phyloP scores from a whole-genome alignment of 1,140 invertebrate species.

The Drosophila nannoptera region DNA sequence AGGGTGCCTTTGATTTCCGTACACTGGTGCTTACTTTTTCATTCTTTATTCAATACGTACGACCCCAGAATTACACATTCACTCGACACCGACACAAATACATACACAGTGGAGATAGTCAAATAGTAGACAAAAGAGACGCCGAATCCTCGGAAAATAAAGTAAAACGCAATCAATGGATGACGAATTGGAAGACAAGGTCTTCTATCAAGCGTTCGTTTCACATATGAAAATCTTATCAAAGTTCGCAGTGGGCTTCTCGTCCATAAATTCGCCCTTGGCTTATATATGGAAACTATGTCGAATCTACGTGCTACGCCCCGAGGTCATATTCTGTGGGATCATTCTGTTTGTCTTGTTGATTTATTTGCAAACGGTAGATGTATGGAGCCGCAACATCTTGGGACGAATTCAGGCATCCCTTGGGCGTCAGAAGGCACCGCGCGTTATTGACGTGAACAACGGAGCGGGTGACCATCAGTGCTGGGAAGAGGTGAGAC shows the following conservation, averaged over 20 bases:
- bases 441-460: conserved; percentile 78
- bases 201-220: conserved; percentile 90
- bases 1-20: conserved; percentile 1
- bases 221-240: conserved; percentile 91
- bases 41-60: background rate
- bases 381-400: conserved; percentile 87
- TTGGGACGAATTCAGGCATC: conserved; percentile 86
- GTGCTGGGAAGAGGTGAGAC: conserved; percentile 87
- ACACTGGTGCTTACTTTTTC: conserved; percentile 14
- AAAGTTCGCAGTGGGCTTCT: conserved; percentile 86
- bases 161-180: conserved; percentile 82
- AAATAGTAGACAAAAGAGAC: background rate
- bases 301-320: conserved; percentile 86
- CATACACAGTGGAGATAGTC: conserved; percentile 4
- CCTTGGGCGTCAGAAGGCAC: conserved; percentile 81
- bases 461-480: conserved; percentile 81
- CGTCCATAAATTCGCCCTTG: conserved; percentile 81
- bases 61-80: background rate
- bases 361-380: conserved; percentile 88
- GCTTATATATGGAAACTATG: conserved; percentile 87
- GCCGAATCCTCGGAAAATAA: background rate
- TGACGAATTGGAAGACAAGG: conserved; percentile 92
- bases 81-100: background rate
- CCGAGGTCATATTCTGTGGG: conserved; percentile 86
- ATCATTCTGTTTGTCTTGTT: conserved; percentile 85